These are phyloP conservation scores for Rhimphoctona megacephalus DNA, from an alignment of 2,888 invertebrate species.

Conservation along the genomic window DNA sequence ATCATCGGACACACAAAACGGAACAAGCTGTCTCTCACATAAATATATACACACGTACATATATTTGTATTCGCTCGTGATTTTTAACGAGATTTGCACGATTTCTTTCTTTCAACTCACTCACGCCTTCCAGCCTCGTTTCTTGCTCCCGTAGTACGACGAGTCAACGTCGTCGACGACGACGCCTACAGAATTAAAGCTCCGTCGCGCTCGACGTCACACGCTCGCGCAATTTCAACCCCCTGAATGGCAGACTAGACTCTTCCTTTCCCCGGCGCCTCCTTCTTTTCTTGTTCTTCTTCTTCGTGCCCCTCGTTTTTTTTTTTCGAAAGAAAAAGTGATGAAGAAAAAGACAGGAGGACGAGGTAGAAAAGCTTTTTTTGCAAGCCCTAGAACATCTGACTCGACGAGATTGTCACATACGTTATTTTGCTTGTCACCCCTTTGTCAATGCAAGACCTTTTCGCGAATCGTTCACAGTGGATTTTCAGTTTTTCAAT, in stretches of 20 bases:
- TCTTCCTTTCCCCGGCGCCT: neutral
- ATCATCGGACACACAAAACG: conserved; percentile 43
- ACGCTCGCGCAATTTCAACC: conserved; percentile 24
- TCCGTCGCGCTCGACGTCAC: conserved; percentile 51
- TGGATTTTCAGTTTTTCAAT: neutral
- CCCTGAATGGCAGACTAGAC: conserved; percentile 29
- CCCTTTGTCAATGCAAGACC: neutral
- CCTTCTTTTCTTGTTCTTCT: conserved; percentile 4
- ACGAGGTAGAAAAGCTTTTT: neutral
- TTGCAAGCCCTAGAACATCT: conserved; percentile 15
- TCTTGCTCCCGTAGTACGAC: conserved; percentile 18
- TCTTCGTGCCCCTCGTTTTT: conserved; percentile 12
- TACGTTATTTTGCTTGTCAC: conserved; percentile 23
- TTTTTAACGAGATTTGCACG: conserved; percentile 64
- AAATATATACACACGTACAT: neutral
- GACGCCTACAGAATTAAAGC: conserved; percentile 58
- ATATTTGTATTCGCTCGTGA: conserved; percentile 25
- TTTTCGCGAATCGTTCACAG: neutral
- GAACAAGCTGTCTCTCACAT: neutral
- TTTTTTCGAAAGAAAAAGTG: neutral
- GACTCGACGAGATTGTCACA: conserved; percentile 38
- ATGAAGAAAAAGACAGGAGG: neutral
- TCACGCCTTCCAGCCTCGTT: conserved; percentile 46
- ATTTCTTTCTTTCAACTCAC: conserved; percentile 48
- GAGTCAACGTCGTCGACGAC: conserved; percentile 14